A percentile compares a stretch with the other conserved stretches of the same genome.
Conservation (phyloP, 2,797 vertebrate genomes). For the Sebastiscus albofasciatus region DNA sequence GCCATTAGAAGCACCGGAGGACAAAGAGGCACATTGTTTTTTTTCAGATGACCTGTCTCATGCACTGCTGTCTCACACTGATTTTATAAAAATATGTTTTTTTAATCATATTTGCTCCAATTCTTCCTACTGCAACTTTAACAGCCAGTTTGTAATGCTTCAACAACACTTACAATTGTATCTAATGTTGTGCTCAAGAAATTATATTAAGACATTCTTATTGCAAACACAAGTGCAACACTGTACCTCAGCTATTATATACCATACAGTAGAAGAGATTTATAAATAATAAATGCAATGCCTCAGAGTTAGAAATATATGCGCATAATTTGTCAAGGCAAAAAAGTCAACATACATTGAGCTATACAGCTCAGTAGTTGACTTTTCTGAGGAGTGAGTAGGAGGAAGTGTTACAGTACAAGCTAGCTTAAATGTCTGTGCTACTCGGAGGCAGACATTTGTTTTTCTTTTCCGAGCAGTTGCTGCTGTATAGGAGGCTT, state of each 20-base stretch:
- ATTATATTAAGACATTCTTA: not conserved
- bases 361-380: constrained; percentile 26
- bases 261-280: not conserved
- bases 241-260: not conserved
- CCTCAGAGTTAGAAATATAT: constrained; percentile 30
- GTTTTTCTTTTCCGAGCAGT: constrained; percentile 2
- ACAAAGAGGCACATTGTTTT: too few species aligned
- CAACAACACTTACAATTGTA: not conserved
- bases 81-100: too few species aligned
- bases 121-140: too few species aligned
- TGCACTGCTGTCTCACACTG: too few species aligned
- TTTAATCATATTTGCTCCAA: too few species aligned
- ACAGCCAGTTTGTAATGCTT: constrained; percentile 1
- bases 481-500: constrained; percentile 31
- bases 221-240: not conserved
- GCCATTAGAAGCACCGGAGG: too few species aligned
- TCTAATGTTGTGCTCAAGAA: not conserved
- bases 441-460: constrained; percentile 44
- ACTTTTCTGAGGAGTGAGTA: constrained; percentile 58
- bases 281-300: not conserved
- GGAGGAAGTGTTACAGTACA: constrained; percentile 54
- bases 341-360: constrained; percentile 39
- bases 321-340: constrained; percentile 25
- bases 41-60: too few species aligned
- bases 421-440: constrained; percentile 58